Base-by-base conservation (phyloP, 2,797 vertebrate species). In the Sebastes dallii region DNA sequence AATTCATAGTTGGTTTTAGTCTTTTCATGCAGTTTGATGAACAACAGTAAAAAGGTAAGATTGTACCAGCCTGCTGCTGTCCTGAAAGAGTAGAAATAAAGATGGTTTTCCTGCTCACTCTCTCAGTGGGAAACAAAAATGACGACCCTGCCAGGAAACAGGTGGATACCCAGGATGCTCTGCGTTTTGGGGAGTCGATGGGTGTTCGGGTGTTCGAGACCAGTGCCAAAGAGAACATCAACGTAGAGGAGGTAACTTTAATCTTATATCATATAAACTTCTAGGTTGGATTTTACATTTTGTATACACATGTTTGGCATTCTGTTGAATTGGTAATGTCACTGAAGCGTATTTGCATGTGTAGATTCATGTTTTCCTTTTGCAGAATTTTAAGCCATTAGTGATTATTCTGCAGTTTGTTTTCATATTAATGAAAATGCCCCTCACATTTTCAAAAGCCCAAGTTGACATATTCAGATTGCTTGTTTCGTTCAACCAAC, bases 181-280 rank as follows among this genome's bases (percentile, higher is more conserved):
- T 90, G 83, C 91, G 92, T 20, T 97, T 97, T 24, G 96, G 96
- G 18, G 94, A 96, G 30, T 94, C 96, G 0, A 95, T 97, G 71
- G 96, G 96, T 0, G 96, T 97, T 4, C 91, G 93, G 1, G 93
- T 97, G 22, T 97, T 96, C 8, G 96, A 97, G 91, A 97, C 96
- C 11, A 97, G 96, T 3, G 97, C 97, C 84, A 97, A 97, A 92
- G 96, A 97, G 62, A 97, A 97, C 86, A 88, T 96, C 8, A 97
- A 97, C 0, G 96, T 97, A 3, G 97, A 97, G 71, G 97, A 97
- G 96, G 96, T 97, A 14, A 77, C 14, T n/a, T 24, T n/a, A 18
- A 52, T n/a, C 2, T 55, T 2, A 42, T 11, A 29, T 24, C 2
- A 65, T 61, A 8, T 30, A 29, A 29, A 29, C 27, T 10, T 46